These are phyloP conservation scores for Cepphus grylle DNA, from an alignment of 2,113 vertebrate genomes.

Conservation along the genomic window DNA sequence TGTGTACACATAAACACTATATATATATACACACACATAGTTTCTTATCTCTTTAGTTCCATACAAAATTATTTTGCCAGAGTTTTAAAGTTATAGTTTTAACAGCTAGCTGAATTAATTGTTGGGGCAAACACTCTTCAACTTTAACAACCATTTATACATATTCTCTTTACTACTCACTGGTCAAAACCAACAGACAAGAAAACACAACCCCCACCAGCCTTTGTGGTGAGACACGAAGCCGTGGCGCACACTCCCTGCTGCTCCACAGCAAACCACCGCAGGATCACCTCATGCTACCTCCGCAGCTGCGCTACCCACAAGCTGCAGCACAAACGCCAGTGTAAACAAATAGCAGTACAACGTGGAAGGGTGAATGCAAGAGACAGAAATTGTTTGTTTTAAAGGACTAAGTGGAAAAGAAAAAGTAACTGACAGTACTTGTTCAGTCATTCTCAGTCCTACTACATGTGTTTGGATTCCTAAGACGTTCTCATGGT, in stretches of 20 bases:
- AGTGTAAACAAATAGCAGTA: not conserved
- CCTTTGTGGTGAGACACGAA: not conserved
- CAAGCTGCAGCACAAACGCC: not conserved
- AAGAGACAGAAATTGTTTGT: not conserved
- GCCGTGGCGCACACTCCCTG: not conserved
- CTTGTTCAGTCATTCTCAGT: not conserved
- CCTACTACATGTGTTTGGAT: not conserved
- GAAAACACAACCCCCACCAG: not conserved
- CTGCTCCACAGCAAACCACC: not conserved
- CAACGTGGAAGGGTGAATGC: rapidly evolving
- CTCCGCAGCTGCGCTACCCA: not conserved
- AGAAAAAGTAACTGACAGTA: not conserved
- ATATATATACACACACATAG: not conserved
- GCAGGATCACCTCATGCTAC: not conserved
- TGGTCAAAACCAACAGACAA: not conserved
- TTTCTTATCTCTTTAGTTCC: not conserved
- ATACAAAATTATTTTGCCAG: not conserved
- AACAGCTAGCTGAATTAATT: not conserved
- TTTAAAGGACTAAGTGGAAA: not conserved
- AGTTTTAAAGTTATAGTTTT: not conserved
- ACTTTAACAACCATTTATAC: not conserved
- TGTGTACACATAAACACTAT: not conserved
- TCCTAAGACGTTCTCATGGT: not conserved
- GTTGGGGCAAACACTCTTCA: not conserved
- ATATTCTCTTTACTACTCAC: not conserved